Conservation (phyloP, 2,797 vertebrate species). For the Podargus strigoides region DNA sequence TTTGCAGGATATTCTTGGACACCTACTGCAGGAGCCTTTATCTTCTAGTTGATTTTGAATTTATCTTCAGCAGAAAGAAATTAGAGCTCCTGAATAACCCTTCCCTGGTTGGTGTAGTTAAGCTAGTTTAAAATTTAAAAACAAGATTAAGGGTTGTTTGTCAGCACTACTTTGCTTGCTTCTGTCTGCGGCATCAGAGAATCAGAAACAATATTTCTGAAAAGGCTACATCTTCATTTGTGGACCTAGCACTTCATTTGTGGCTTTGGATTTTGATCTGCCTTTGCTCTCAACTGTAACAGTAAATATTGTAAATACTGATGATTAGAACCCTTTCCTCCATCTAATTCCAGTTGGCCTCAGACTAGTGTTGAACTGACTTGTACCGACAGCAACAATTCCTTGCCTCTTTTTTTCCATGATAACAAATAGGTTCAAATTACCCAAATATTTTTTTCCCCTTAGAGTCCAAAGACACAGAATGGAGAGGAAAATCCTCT, state of each 20-base stretch:
- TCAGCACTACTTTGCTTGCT: not conserved
- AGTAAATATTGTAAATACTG: not conserved
- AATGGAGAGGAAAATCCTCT: not conserved
- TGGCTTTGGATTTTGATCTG: not conserved
- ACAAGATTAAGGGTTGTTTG: not conserved
- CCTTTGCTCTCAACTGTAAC: not conserved
- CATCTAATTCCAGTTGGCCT: not conserved
- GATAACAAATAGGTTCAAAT: not conserved
- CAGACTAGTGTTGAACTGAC: not conserved
- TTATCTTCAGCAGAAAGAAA: not conserved
- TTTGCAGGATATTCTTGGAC: not conserved
- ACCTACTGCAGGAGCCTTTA: not conserved
- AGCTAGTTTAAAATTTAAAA: not conserved
- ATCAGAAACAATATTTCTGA: not conserved
- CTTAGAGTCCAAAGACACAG: not conserved
- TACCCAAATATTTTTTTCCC: not conserved
- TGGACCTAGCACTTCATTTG: not conserved
- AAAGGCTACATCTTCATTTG: not conserved
- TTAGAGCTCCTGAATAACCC: not conserved
- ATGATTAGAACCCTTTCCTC: not conserved
- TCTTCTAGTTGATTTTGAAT: not conserved
- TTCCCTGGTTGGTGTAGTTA: not conserved
- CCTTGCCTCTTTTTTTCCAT: not conserved
- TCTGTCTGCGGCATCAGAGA: not conserved
- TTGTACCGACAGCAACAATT: not conserved